Base-by-base conservation (phyloP, 23 tunicate genomes). In the Styela clava region DNA sequence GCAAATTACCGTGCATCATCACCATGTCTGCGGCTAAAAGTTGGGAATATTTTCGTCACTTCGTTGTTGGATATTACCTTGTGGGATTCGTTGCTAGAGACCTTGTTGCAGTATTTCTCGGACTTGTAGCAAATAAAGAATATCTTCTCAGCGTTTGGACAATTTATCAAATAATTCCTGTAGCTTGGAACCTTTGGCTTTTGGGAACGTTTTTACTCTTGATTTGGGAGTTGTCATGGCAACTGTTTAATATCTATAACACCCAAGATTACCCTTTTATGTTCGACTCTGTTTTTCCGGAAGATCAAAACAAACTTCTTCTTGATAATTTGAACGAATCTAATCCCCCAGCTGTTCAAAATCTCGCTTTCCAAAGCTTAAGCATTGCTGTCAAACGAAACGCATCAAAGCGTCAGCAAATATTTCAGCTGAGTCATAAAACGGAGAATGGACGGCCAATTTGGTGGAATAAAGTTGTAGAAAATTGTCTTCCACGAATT, bases 251-350 rank as follows among this genome's bases (percentile, higher is more conserved):
- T 36, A 51, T 82, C 34, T 89, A 81, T 51, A 22, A 24, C 78
- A 85, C 88, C 1, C 74, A 89, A 79, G 88, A 37, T 31, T 81
- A 52, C 30, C n/a, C 77, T 18, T 89, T 89, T 61, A 79, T 67
- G 29, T 37, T 89, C 24, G 95, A 89, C 24, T 85, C 88, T 21
- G 86, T 89, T 26, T 89, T 89, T 74, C 88, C 88, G 24, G 95
- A 89, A 56, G 95, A 89, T 44, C 63, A 68, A 35, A 30, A 16
- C 9, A 89, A 78, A 64, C 33, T 89, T 20, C 63, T 89, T 73
- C 69, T 84, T 1, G 70, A 72, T 24, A 85, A 85, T 81, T 61
- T 89, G 21, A 69, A 26, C 52, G 65, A 73, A 20, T 67, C 74
- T 5, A 83, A 85, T 24, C 89, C 95, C 22, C 64, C 31, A 24